Conservation (phyloP, 2,113 vertebrate species). For the Morone saxatilis region DNA sequence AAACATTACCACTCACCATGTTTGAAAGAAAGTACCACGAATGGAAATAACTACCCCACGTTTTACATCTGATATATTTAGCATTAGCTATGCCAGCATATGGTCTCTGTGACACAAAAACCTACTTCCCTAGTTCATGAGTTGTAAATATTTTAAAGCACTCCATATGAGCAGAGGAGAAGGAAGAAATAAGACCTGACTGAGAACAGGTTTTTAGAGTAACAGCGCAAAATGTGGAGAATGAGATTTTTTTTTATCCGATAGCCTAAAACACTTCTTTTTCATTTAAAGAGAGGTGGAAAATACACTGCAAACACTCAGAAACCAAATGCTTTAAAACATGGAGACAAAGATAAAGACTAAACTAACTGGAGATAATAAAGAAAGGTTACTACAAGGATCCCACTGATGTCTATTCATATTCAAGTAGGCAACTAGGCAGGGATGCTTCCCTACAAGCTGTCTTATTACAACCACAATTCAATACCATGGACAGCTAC, state of each 20-base stretch:
- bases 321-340: not conserved
- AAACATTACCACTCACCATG: not conserved
- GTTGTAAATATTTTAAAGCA: constrained; percentile 66
- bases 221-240: not conserved
- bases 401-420: not conserved
- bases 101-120: constrained; percentile 64
- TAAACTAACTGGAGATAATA: not conserved
- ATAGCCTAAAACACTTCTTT: not conserved
- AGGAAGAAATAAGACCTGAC: not conserved
- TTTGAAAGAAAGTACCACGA: not conserved
- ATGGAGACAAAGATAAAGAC: not conserved
- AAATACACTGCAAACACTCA: not conserved
- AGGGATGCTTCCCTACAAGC: no score
- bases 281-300: not conserved
- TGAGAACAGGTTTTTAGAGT: not conserved
- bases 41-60: constrained; percentile 4
- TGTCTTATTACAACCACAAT: not conserved
- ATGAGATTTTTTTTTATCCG: not conserved
- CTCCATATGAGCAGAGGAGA: constrained; percentile 36
- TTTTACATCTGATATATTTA: constrained; percentile 45
- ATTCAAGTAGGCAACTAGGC: not conserved
- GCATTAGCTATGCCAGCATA: not conserved
- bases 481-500: constrained; percentile 21
- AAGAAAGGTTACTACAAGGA: not conserved
- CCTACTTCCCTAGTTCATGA: constrained; percentile 55